Percentiles rank a stretch among this genome's conserved stretches.
These are phyloP conservation scores for Musca domestica DNA, from an alignment of 1,140 invertebrate genomes.

Conservation along the genomic window DNA sequence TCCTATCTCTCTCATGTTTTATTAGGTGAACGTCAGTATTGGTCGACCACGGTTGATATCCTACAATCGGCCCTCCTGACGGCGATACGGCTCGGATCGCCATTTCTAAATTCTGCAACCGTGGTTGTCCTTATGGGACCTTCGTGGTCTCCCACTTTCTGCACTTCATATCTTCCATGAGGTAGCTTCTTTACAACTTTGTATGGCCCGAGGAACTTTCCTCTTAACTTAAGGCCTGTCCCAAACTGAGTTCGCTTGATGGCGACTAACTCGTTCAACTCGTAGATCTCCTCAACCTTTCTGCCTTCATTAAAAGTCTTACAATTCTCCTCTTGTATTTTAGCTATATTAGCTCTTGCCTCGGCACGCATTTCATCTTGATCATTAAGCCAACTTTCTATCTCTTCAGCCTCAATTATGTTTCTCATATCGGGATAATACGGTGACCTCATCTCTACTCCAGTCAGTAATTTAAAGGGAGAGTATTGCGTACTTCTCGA, in stretches of 20 bases:
- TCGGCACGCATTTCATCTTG: slow-evolving; percentile 7
- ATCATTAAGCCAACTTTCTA: slow-evolving; percentile 26
- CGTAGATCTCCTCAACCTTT: slow-evolving; percentile 34
- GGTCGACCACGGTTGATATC: too few species aligned
- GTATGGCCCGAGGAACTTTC: slow-evolving; percentile 48
- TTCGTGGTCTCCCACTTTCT: slow-evolving; percentile 32
- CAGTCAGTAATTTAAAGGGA: slow-evolving; percentile 23
- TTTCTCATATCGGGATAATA: slow-evolving; percentile 25
- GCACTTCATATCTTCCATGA: slow-evolving; percentile 39
- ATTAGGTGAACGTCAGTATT: too few species aligned
- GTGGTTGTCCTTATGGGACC: slow-evolving; percentile 35
- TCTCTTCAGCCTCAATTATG: slow-evolving; percentile 38
- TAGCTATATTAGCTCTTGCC: slow-evolving; percentile 41
- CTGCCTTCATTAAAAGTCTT: slow-evolving; percentile 38
- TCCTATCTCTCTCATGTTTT: too few species aligned
- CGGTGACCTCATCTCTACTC: slow-evolving; percentile 5
- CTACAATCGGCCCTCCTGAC: background rate
- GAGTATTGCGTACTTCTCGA: slow-evolving; percentile 29
- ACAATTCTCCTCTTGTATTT: slow-evolving; percentile 48
- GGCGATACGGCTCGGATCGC: too few species aligned
- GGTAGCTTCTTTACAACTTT: slow-evolving; percentile 27
- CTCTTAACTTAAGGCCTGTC: slow-evolving; percentile 37
- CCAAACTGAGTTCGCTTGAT: slow-evolving; percentile 49
- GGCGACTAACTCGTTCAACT: slow-evolving; percentile 45
- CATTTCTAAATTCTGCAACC: slow-evolving; percentile 43